Conservation (phyloP, 2,888 invertebrate genomes). For the Dolichopus griseipennis region DNA sequence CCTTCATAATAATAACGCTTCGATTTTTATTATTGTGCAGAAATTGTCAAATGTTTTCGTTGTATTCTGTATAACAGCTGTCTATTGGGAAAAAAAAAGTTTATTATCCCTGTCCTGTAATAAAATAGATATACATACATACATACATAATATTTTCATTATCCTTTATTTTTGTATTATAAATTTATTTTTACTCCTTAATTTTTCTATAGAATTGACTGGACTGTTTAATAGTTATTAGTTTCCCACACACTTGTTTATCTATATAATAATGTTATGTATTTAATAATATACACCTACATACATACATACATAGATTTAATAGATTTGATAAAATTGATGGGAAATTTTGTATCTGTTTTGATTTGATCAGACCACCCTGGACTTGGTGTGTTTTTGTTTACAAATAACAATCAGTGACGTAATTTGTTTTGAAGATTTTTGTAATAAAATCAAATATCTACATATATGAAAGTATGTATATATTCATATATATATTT, state of each 20-base stretch:
- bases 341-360: neutral
- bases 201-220: neutral
- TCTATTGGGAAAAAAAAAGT: neutral
- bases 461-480: too few relatives aligned
- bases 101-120: neutral
- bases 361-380: neutral
- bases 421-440: conserved; percentile 6
- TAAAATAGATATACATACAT: neutral
- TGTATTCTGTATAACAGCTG: neutral
- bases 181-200: neutral
- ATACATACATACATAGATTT: neutral
- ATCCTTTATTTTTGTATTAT: neutral
- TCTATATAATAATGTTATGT: too few relatives aligned
- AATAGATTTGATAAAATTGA: neutral
- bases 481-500: too few relatives aligned
- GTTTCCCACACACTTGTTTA: neutral
- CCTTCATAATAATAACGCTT: neutral
- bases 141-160: neutral
- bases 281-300: neutral
- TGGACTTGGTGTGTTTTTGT: neutral
- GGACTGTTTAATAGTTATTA: neutral
- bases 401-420: conserved; percentile 1
- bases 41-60: neutral
- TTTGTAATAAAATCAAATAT: neutral
- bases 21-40: neutral